phyloP scores from a whole-genome alignment of 2,888 invertebrate species.

The Apoderus coryli region DNA sequence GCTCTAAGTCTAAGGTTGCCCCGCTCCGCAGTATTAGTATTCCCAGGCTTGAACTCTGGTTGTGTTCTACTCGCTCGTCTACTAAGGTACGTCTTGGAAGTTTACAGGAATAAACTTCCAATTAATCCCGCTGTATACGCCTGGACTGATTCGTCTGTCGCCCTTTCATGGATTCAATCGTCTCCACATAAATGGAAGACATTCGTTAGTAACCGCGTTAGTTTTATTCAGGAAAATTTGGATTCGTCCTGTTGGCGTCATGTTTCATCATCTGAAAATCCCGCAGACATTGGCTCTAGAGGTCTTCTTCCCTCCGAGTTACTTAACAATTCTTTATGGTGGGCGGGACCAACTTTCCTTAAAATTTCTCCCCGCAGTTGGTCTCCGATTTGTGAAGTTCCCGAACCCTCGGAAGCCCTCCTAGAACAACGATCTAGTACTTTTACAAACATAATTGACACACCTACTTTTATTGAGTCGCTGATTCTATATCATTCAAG shows the following conservation, averaged over 20 bases:
- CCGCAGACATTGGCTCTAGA: constrained; percentile 8
- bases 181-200: constrained; percentile 8
- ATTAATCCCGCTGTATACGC: no score
- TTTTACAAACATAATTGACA: no score
- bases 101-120: no score
- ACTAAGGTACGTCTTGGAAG: no score
- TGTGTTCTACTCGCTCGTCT: no score
- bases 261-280: constrained; percentile 8
- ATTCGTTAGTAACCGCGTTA: constrained; percentile 6
- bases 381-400: not conserved
- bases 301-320: constrained; percentile 8
- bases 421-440: constrained; percentile 2
- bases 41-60: no score
- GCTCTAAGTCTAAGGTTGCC: no score
- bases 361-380: not conserved
- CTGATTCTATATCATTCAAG: no score
- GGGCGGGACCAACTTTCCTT: constrained; percentile 7
- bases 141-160: constrained; percentile 7
- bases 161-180: constrained; percentile 3
- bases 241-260: constrained; percentile 6
- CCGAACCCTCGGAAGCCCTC: not conserved
- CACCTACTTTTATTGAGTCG: no score
- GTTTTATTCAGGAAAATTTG: constrained; percentile 5
- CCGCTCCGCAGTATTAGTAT: no score
- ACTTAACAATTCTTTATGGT: constrained; percentile 6